Base-by-base conservation (phyloP, 1,140 invertebrate genomes). In the Drosophila busckii region DNA sequence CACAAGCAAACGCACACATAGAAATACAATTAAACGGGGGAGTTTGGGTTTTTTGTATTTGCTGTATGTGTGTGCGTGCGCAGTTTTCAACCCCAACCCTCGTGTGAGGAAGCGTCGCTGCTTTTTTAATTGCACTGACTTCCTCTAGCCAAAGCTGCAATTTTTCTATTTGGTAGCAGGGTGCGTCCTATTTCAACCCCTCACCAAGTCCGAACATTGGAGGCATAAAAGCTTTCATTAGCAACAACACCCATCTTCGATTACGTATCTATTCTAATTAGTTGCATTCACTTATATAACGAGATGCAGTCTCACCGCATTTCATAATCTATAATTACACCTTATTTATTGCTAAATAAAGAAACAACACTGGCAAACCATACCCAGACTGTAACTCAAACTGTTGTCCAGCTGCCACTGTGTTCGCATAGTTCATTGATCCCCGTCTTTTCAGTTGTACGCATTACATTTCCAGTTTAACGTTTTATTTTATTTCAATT, bases 111-210 rank as follows among this genome's bases (percentile, higher is more conserved):
- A 58, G 52, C 63, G 60, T 38, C 62, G 58, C 71, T 82, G 65
- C 65, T 65, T 82, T 82, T 82, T 82, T 82, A 82, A 82, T 82
- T 82, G 75, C 76, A 82, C 75, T 75, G 75, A 82, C 75, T 82
- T 82, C 75, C 75, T 75, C 41, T 16, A 41, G 75, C 69, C 65
- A 65, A n/a, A 71, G 62, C 70, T 78, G 73, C 73, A 80, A 80
- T 55, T 58, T 73, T 82, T n/a, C n/a, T n/a, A n/a, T 53, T 37
- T 67, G 41, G 38, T 50, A 46, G 35, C 35, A 49, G 62, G 62
- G 67, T 66, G 54, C 52, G 44, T 50, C 31, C 34, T 28, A 25
- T 20, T 32, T 31, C 40, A 42, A 63, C 68, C 58, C 59, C 15
- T 41, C 2, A 6, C 1, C n/a, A n/a, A n/a, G n/a, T n/a, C n/a